A percentile compares a stretch with the other conserved stretches of the same genome.
phyloP scores from a whole-genome alignment of 2,797 vertebrate species.

The Spondyliosoma cantharus region DNA sequence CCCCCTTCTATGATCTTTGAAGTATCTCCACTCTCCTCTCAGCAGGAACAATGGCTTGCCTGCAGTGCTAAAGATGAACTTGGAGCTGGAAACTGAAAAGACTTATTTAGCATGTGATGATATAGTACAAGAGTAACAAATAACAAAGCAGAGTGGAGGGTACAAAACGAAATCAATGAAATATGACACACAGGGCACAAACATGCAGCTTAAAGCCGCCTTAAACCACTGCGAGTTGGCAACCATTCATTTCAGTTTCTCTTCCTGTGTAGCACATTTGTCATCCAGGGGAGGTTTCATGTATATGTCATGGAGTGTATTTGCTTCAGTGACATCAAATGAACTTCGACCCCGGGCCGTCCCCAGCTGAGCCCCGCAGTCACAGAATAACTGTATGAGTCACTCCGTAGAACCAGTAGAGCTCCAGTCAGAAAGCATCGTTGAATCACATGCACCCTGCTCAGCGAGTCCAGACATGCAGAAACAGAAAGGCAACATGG shows the following conservation, averaged over 20 bases:
- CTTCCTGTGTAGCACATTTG: slow-evolving; percentile 42
- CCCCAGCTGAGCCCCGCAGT: slow-evolving; percentile 43
- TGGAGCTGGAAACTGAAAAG: slow-evolving; percentile 56
- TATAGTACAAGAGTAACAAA: slow-evolving; percentile 48
- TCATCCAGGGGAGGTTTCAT: slow-evolving; percentile 54
- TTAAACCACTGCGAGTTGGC: slow-evolving; percentile 42
- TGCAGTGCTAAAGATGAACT: slow-evolving; percentile 72
- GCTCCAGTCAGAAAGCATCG: slow-evolving; percentile 54
- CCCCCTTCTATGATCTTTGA: slow-evolving; percentile 52
- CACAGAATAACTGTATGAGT: slow-evolving; percentile 61
- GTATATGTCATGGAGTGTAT: slow-evolving; percentile 47
- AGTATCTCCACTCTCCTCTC: slow-evolving; percentile 60
- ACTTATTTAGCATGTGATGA: slow-evolving; percentile 57
- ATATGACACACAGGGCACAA: slow-evolving; percentile 58
- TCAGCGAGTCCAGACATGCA: slow-evolving; percentile 34
- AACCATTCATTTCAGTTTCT: slow-evolving; percentile 47
- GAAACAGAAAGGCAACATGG: slow-evolving; percentile 38
- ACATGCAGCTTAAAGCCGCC: slow-evolving; percentile 53
- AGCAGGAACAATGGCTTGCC: slow-evolving; percentile 66
- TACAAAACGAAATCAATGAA: slow-evolving; percentile 56
- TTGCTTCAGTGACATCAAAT: slow-evolving; percentile 54
- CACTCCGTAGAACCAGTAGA: slow-evolving; percentile 50
- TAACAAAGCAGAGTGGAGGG: slow-evolving; percentile 44
- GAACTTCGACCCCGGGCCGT: slow-evolving; percentile 60
- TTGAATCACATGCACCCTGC: slow-evolving; percentile 29